Conservation (phyloP, 37 sponge, comb jelly and placozoan genomes). For the Halichondria panicea region DNA sequence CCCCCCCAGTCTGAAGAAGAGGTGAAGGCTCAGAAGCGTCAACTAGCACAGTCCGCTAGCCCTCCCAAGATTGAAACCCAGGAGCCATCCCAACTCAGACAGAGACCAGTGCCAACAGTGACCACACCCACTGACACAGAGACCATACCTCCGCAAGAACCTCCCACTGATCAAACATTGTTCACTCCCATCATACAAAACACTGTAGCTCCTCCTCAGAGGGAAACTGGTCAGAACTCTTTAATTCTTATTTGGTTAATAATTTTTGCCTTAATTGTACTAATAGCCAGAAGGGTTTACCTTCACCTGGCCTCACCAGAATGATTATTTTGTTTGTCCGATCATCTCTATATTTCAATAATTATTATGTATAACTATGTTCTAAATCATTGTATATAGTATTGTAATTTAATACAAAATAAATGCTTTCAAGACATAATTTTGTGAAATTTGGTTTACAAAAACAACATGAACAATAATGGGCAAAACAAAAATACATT, state of each 20-base stretch:
- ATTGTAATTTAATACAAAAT: too few species aligned
- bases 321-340: too few species aligned
- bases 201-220: not conserved
- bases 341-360: too few species aligned
- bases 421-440: too few species aligned
- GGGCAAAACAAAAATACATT: too few species aligned
- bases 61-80: not conserved
- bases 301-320: too few species aligned
- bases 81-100: not conserved
- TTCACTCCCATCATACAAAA: too few species aligned
- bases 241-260: conserved; percentile 22
- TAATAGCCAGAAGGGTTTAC: conserved; percentile 21
- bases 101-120: not conserved
- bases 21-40: conserved; percentile 34
- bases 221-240: conserved; percentile 1
- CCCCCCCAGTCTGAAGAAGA: conserved; percentile 38
- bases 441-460: too few species aligned
- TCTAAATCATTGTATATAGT: too few species aligned
- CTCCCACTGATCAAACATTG: not conserved
- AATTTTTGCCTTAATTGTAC: conserved; percentile 1
- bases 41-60: not conserved
- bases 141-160: not conserved
- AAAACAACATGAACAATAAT: too few species aligned
- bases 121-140: not conserved
- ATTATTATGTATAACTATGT: too few species aligned